Percentiles rank a stretch among this genome's conserved stretches.
These are phyloP conservation scores for Excalfactoria chinensis DNA, from an alignment of 2,113 vertebrate species.

Conservation along the genomic window DNA sequence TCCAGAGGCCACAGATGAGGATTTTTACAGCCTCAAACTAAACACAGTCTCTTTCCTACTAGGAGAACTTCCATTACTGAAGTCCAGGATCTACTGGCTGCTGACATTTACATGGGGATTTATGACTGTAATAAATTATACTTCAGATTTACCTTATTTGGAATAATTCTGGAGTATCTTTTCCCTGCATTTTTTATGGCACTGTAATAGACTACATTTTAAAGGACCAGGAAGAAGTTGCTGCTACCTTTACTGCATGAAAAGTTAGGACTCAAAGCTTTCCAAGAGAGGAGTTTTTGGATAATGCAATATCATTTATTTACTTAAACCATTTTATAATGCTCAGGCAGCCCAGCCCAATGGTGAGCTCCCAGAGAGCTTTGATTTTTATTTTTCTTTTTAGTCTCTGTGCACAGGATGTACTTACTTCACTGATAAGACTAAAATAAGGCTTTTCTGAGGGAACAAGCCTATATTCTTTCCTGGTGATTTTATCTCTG, in stretches of 20 bases:
- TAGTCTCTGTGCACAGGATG: constrained; percentile 12
- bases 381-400: neutral
- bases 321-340: constrained; percentile 63
- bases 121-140: constrained; percentile 39
- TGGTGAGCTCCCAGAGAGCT: neutral
- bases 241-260: constrained; percentile 6
- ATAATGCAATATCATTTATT: constrained; percentile 34
- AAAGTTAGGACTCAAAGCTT: neutral
- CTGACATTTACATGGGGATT: constrained; percentile 54
- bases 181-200: neutral
- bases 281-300: constrained; percentile 29
- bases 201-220: neutral
- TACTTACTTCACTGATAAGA: constrained; percentile 42
- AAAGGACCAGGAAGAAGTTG: constrained; percentile 23
- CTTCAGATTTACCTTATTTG: constrained; percentile 48
- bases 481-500: neutral
- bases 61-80: constrained; percentile 32
- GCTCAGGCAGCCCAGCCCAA: neutral
- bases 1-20: neutral
- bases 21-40: constrained; percentile 50
- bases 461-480: neutral
- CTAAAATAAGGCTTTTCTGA: constrained; percentile 11
- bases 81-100: constrained; percentile 13
- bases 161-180: constrained; percentile 18
- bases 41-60: neutral